Evolutionary conservation across 2,888 invertebrate species (phyloP), one percentile per base, ranked within the genome.

Genomic region (Acleris emargana): DNA sequence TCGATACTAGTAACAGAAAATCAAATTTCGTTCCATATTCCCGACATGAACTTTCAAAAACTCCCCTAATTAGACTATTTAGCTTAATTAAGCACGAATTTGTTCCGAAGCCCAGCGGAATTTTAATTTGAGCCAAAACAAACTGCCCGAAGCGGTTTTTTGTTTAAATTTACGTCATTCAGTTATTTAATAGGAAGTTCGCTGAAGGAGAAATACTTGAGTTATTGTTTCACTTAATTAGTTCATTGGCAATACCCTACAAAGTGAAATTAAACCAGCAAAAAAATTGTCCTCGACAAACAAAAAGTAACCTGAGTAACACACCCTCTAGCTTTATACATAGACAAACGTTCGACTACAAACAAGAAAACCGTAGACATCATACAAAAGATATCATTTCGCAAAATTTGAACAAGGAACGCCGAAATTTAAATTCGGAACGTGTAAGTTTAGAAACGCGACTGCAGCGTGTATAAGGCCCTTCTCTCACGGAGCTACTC

Each of bases 51-150:
- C 73, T 73, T 68, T 64, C 79, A 80, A 82, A 81, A 60, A 77
- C 75, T 71, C 73, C 72, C 72, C 73, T 83, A 83, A 84, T 85
- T 82, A 83, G 78, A 73, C 74, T 76, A 81, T 84, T 84, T 80
- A 78, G 77, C 78, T 82, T 84, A 79, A 85, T 83, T 81, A 81
- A 71, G 72, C 71, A 71, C 70, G 72, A 78, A 76, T 78, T 82
- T 82, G 78, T 80, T 78, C 71, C 71, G 76, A 68, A 78, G 79
- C 72, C 75, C 64, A 66, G 63, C 62, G 60, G 81, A 82, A 84
- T 84, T 80, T 81, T 78, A 80, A 84, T 79, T 77, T 78, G 73
- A 63, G 67, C 62, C 47, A 68, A 71, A 69, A 67, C 68, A 69
- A 69, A 66, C 57, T 66, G 68, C 67, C 67, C 32, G 55, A 45